Evolutionary conservation across 2,797 vertebrate genomes (phyloP).

Genomic region (Tapirus indicus): DNA sequence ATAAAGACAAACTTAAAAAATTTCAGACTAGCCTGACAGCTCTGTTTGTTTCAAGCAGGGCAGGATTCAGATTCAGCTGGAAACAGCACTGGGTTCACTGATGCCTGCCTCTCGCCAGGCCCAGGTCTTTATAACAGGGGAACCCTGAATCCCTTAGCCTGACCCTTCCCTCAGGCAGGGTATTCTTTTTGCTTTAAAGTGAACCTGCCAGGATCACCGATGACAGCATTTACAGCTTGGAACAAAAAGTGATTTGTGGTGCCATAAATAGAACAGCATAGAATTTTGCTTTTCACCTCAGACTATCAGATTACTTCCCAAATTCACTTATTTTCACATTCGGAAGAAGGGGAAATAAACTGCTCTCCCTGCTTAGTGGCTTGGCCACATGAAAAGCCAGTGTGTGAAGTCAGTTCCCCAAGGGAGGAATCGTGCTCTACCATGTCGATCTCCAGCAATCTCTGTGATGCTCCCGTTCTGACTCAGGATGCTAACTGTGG

Average conservation of each 20-base stretch:
- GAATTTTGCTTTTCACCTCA: neutral
- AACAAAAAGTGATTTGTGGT: neutral
- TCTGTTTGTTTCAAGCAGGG: neutral
- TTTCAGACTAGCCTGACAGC: neutral
- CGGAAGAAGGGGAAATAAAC: neutral
- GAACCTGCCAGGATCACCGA: neutral
- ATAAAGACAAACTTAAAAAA: neutral
- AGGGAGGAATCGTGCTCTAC: neutral
- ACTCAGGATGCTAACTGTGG: neutral
- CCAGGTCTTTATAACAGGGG: neutral
- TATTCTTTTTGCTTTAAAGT: neutral
- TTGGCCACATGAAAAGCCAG: neutral
- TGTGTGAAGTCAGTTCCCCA: constrained; percentile 1
- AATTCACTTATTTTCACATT: neutral
- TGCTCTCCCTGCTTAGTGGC: neutral
- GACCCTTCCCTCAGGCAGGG: neutral
- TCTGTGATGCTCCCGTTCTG: neutral
- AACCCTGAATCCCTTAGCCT: neutral
- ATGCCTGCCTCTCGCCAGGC: neutral
- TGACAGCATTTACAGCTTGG: neutral
- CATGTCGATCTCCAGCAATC: neutral
- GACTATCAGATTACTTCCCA: neutral
- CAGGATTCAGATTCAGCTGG: neutral
- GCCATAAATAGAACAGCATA: neutral
- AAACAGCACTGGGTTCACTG: neutral